Evolutionary conservation across 53 echinoderm and acorn worm genomes (phyloP), one percentile per base, ranked within the genome.

Genomic region (Pentamera pediparva): DNA sequence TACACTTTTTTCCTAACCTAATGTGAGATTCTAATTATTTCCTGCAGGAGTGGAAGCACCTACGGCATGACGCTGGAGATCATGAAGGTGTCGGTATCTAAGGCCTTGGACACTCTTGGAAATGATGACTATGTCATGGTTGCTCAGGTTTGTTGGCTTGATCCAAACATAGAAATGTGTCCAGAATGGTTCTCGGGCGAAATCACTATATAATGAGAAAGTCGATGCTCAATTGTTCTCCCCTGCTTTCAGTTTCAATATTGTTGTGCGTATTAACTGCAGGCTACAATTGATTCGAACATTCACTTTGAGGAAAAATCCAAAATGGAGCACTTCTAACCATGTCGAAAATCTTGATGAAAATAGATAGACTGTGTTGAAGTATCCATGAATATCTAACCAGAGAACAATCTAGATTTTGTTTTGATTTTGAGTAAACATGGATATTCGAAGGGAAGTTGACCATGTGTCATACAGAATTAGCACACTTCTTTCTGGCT

Each of bases 1-100:
- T n/a, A n/a, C n/a, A n/a, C n/a, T n/a, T n/a, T n/a, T n/a, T n/a
- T n/a, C n/a, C n/a, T n/a, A n/a, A n/a, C n/a, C n/a, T n/a, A n/a
- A n/a, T n/a, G n/a, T n/a, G n/a, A n/a, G n/a, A n/a, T n/a, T n/a
- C n/a, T n/a, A n/a, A n/a, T n/a, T n/a, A n/a, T n/a, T n/a, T n/a
- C n/a, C n/a, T n/a, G n/a, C 58, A 95, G 96, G 91, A 95, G 96
- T 85, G 96, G 96, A 22, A 95, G 96, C 58, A 90, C 90, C 4
- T 87, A 49, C 82, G 96, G 96, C 9, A 79, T 95, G 88, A 90
- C 90, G 13, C 65, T 88, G 54, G 88, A 90, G 56, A 82, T 95
- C 32, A 95, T 91, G 15, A 95, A 88, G 63, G 88, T 90, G 18
- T 95, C 96, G 25, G 96, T 90, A 4, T 85, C 82, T 6, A 87